Conservation (phyloP, 1,140 invertebrate species). For the Microplitis mediator region DNA sequence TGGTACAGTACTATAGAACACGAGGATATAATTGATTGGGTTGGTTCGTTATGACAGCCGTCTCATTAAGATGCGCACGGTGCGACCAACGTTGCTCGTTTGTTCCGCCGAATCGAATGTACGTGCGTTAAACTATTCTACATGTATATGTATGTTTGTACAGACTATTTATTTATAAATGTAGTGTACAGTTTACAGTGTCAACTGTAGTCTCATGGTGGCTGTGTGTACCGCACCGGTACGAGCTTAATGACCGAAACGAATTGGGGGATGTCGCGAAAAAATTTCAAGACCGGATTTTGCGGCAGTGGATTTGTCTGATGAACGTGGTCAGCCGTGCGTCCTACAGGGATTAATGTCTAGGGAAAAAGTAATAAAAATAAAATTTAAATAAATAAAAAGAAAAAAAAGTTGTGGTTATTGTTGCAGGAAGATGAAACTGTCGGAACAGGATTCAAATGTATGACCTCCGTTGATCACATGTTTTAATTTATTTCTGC, state of each 20-base stretch:
- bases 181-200: neutral
- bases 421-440: no score
- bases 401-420: no score
- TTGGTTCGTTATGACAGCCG: slow-evolving; percentile 44
- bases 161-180: no score
- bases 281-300: slow-evolving; percentile 6
- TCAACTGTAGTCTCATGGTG: neutral
- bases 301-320: neutral
- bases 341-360: neutral
- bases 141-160: neutral
- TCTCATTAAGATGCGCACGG: slow-evolving; percentile 43
- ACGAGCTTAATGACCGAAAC: slow-evolving; percentile 25
- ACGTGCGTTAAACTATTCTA: neutral
- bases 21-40: slow-evolving; percentile 43
- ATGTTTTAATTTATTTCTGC: no score
- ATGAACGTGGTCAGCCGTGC: neutral
- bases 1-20: slow-evolving; percentile 3
- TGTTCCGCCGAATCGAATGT: slow-evolving; percentile 39
- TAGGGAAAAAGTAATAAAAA: no score
- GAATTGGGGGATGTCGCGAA: slow-evolving; percentile 28
- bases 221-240: neutral
- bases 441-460: no score
- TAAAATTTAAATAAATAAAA: no score
- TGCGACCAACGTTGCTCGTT: slow-evolving; percentile 39
- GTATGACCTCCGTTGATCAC: no score